A percentile compares a stretch with the other conserved stretches of the same genome.
Evolutionary conservation across 2,113 vertebrate species (phyloP).

Genomic region (Corythoichthys intestinalis): DNA sequence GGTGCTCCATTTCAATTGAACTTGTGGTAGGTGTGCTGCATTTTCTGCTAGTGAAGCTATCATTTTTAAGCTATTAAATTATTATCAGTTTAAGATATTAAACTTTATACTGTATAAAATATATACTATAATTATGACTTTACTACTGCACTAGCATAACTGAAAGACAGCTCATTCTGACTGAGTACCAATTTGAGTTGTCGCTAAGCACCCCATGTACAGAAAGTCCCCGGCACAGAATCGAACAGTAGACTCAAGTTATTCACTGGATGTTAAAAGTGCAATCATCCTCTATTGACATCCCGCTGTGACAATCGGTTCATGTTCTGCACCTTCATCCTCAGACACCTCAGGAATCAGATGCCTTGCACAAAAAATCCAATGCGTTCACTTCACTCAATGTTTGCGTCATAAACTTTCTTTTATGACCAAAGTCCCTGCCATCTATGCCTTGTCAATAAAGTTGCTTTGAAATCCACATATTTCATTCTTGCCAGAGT

Average conservation of each 20-base stretch:
- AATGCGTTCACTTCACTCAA: neutral
- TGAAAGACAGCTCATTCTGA: neutral
- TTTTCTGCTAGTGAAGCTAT: neutral
- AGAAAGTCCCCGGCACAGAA: neutral
- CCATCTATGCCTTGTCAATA: neutral
- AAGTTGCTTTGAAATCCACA: neutral
- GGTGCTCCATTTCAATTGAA: neutral
- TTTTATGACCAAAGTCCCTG: slow-evolving; percentile 4
- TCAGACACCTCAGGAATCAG: neutral
- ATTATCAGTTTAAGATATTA: too few species aligned
- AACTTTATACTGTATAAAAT: too few species aligned
- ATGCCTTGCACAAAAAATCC: slow-evolving; percentile 1
- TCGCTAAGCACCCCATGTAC: neutral
- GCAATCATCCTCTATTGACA: neutral
- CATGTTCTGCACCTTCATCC: neutral
- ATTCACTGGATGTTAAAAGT: neutral
- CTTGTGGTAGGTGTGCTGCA: neutral
- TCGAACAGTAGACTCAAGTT: neutral
- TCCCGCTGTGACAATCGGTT: neutral
- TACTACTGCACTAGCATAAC: neutral
- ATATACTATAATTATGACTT: too few species aligned
- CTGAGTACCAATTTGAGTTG: neutral
- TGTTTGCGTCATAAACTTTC: neutral
- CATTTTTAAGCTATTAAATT: too few species aligned
- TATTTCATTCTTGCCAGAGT: neutral